phyloP scores from a whole-genome alignment of 1,140 invertebrate species.

The Megalonaias nervosa region DNA sequence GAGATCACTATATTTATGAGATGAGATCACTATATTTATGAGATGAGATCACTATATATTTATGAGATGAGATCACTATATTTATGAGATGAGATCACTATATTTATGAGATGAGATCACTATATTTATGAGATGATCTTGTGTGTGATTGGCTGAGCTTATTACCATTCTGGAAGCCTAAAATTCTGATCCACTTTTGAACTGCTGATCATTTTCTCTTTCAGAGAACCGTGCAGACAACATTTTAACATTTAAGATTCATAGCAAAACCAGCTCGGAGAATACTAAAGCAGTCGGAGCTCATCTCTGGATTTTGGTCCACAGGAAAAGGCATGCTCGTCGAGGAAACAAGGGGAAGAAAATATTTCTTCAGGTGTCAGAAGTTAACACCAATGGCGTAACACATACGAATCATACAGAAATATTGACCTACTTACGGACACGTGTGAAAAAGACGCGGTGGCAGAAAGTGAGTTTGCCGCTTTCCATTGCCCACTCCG shows the following conservation, averaged over 20 bases:
- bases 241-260: conserved; percentile 16
- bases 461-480: conserved; percentile 32
- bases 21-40: too few species aligned
- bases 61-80: too few species aligned
- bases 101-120: too few species aligned
- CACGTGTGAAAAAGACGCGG: conserved; percentile 23
- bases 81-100: too few species aligned
- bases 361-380: conserved; percentile 12
- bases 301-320: conserved; percentile 7
- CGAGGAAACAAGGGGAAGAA: conserved; percentile 25
- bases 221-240: too few species aligned
- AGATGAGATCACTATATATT: too few species aligned
- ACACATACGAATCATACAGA: conserved; percentile 8
- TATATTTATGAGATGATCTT: too few species aligned
- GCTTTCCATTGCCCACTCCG: conserved; percentile 10
- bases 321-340: conserved; percentile 16
- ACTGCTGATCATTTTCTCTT: too few species aligned
- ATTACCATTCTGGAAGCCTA: too few species aligned
- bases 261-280: background rate
- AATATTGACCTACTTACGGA: conserved; percentile 6
- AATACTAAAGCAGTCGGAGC: conserved; percentile 16
- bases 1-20: too few species aligned
- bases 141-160: too few species aligned
- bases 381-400: background rate
- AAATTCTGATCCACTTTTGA: too few species aligned